Base-by-base conservation (phyloP, 2,113 vertebrate genomes). In the Platichthys flesus region DNA sequence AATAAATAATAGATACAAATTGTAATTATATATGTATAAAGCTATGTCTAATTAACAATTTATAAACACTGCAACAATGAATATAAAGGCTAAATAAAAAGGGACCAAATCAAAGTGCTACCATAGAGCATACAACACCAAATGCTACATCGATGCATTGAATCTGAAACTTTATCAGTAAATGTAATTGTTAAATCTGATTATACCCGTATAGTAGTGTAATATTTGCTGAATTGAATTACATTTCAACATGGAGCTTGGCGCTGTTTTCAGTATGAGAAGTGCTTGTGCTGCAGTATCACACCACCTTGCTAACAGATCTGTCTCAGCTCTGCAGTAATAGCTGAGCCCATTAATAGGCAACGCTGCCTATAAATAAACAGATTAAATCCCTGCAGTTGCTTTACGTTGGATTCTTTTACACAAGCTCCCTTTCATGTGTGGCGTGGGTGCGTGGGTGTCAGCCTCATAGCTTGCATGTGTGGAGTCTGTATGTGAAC, bases 301-400 rank as follows among this genome's bases (percentile, higher is more conserved):
- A 20, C 71, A 71, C 74, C 63, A 58, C 74, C 71, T 75, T 76
- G 72, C 72, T 86, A 79, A 74, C 67, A 85, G 78, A 86, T 87
- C 76, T 55, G 28, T 62, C 81, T 82, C 67, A 68, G 70, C 62
- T 51, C 54, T 59, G 47, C 75, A 73, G 70, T 83, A 73, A 86
- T 77, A 74, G 68, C 78, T 23, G 4, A 80, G 65, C 59, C 84
- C 84, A 85, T 87, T 88, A 88, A 89, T 85, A 85, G 84, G n/a
- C 81, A 76, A 55, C 2, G 26, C 56, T 14, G 26, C 57, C 88
- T 90, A 91, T 85, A 90, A 91, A 91, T 87, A 90, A 90, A 83
- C 85, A 81, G n/a, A 82, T 69, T 82, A 67, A 82, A 45, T 76
- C 55, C 71, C 59, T 60, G 84, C 81, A 78, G 69, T 89, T 71